These are phyloP conservation scores for Cistogaster globosa DNA, from an alignment of 2,888 invertebrate species.

Conservation along the genomic window DNA sequence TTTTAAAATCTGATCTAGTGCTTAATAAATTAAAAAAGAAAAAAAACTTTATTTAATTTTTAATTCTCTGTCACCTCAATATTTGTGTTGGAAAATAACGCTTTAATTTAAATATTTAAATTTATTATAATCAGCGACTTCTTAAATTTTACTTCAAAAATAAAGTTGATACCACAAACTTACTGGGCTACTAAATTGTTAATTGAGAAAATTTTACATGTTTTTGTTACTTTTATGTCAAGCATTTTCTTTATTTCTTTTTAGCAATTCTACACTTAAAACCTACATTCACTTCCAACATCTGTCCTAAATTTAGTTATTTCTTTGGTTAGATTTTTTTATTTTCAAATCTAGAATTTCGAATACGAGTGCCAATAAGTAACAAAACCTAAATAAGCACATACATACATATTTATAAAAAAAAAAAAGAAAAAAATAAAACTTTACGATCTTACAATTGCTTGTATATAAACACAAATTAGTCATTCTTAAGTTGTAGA, in stretches of 20 bases:
- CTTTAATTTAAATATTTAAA: no score
- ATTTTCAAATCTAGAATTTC: constrained; percentile 51
- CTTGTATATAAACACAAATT: constrained; percentile 31
- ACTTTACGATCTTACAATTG: not conserved
- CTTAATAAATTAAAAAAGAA: no score
- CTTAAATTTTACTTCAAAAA: constrained; percentile 33
- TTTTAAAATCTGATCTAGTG: no score
- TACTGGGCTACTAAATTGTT: not conserved
- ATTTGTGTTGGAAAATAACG: no score
- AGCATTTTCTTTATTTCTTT: constrained; percentile 22
- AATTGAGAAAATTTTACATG: constrained; percentile 10
- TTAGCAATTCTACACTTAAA: constrained; percentile 52
- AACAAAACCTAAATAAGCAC: not conserved
- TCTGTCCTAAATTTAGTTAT: constrained; percentile 56
- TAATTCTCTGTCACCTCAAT: no score
- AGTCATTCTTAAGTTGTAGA: constrained; percentile 58
- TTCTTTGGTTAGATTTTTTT: constrained; percentile 15
- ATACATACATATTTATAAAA: not conserved
- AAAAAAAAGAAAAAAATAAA: no score
- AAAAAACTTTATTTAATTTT: no score
- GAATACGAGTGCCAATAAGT: constrained; percentile 37
- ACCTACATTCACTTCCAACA: constrained; percentile 63
- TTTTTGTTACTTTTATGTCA: constrained; percentile 48
- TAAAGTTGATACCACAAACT: not conserved
- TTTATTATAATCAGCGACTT: not conserved